Percentiles rank a stretch among this genome's conserved stretches.
Evolutionary conservation across 1,140 invertebrate genomes (phyloP).

Genomic region (Ptiloglossa arizonensis): DNA sequence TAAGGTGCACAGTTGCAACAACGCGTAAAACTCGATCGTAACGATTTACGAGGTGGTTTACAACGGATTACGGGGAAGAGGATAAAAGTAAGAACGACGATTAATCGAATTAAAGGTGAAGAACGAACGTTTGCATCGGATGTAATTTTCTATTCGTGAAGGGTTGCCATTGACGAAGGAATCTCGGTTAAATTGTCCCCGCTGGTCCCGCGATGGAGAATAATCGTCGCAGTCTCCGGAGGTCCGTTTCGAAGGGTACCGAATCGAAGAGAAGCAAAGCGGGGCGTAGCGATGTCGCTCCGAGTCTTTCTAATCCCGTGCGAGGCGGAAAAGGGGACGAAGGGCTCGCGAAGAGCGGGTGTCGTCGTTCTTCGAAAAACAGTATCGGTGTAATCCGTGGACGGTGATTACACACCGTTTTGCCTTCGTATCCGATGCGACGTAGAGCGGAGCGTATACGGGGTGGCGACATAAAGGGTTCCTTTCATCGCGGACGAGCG

Average conservation of each 20-base stretch:
- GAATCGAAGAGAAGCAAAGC: not conserved
- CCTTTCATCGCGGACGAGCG: constrained; percentile 60
- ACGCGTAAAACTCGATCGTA: too few relatives aligned
- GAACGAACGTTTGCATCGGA: too few relatives aligned
- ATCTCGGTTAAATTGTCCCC: too few relatives aligned
- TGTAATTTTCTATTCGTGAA: too few relatives aligned
- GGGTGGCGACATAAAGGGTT: constrained; percentile 66
- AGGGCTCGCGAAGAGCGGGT: not conserved
- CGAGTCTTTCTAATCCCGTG: not conserved
- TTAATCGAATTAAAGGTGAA: too few relatives aligned
- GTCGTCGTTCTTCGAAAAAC: constrained; percentile 44
- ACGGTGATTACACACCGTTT: constrained; percentile 75
- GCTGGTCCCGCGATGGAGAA: too few relatives aligned
- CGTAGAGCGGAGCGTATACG: constrained; percentile 64
- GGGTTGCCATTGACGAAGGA: too few relatives aligned
- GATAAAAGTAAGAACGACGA: too few relatives aligned
- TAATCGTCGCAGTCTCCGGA: not conserved
- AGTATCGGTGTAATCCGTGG: constrained; percentile 58
- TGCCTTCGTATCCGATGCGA: constrained; percentile 69
- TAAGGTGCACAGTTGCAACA: too few relatives aligned
- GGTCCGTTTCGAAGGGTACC: not conserved
- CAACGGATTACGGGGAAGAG: too few relatives aligned
- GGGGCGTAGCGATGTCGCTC: constrained; percentile 17
- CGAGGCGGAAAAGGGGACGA: not conserved
- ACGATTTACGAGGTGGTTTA: too few relatives aligned